These are phyloP conservation scores for Ditylenchus dipsaci DNA, from an alignment of 1,140 invertebrate species.

Conservation along the genomic window DNA sequence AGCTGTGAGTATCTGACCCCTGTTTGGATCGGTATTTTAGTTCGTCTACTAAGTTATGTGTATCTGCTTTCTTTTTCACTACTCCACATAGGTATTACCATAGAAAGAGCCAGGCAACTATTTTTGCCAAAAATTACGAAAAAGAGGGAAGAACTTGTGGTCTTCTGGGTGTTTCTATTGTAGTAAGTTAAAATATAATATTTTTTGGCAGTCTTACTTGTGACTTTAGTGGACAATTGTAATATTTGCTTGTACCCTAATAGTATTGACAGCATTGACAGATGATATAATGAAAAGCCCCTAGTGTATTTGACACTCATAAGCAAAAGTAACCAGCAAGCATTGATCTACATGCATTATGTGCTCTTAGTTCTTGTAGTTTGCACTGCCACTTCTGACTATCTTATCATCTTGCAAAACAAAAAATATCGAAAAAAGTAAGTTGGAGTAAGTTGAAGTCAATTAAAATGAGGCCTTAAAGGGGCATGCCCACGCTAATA, in stretches of 20 bases:
- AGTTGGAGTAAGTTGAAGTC: no score
- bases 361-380: not conserved
- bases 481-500: no score
- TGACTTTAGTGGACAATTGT: not conserved
- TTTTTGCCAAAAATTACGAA: not conserved
- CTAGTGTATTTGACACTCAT: not conserved
- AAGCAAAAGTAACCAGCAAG: not conserved
- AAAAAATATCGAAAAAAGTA: not conserved
- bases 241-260: not conserved
- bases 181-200: not conserved
- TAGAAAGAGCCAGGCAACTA: not conserved
- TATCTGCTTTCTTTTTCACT: not conserved
- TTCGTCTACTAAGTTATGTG: not conserved
- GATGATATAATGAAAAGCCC: not conserved
- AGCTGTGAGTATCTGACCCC: not conserved
- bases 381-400: not conserved
- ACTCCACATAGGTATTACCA: not conserved
- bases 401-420: not conserved
- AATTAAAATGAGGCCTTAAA: no score
- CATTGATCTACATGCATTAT: not conserved
- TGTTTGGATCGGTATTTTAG: not conserved
- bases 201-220: not conserved
- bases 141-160: not conserved
- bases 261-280: not conserved
- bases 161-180: not conserved